Conservation (phyloP, 1,140 invertebrate species). For the Bombus balteatus region DNA sequence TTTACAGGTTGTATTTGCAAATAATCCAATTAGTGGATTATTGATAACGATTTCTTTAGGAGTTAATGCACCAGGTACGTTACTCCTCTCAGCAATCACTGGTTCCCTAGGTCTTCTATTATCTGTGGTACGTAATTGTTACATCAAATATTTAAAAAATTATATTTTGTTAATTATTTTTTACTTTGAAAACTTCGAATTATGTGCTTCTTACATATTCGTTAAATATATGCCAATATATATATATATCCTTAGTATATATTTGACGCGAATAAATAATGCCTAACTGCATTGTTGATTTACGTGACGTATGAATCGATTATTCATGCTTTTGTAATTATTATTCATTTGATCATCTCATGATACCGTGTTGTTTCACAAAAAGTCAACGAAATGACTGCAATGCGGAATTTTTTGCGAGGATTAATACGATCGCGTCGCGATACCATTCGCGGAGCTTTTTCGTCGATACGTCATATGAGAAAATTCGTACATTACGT, state of each 20-base stretch:
- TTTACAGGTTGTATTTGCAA: slow-evolving; percentile 78
- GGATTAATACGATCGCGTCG: not conserved
- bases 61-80: slow-evolving; percentile 68
- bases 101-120: slow-evolving; percentile 78
- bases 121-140: slow-evolving; percentile 75
- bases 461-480: not conserved
- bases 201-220: not conserved
- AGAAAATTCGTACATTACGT: not conserved
- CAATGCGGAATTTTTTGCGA: slow-evolving; percentile 46
- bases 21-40: slow-evolving; percentile 81
- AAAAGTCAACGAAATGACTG: slow-evolving; percentile 31
- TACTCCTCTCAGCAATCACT: slow-evolving; percentile 68
- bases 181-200: not conserved
- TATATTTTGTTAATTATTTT: too few relatives aligned
- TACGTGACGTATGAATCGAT: not conserved
- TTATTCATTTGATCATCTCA: not conserved
- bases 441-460: not conserved
- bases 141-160: not conserved
- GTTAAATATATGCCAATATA: not conserved
- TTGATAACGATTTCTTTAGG: slow-evolving; percentile 76
- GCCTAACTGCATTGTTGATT: not conserved
- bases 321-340: not conserved
- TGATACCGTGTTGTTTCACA: slow-evolving; percentile 1
- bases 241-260: not conserved
- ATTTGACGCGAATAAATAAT: not conserved